Evolutionary conservation across 2,113 vertebrate genomes (phyloP).

Genomic region (Cathartes aura): DNA sequence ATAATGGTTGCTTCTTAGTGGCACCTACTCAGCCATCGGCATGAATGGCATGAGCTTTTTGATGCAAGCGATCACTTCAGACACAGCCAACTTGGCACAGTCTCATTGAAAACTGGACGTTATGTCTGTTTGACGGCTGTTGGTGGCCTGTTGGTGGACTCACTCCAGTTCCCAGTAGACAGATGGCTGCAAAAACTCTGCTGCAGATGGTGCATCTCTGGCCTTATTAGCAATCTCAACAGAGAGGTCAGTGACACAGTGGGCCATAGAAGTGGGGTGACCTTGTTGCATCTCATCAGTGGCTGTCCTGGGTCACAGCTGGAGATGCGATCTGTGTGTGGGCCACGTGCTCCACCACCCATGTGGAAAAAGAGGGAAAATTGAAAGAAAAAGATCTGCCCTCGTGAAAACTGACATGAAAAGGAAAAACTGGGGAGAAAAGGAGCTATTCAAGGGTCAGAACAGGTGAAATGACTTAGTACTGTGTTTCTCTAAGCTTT

Average conservation of each 20-base stretch:
- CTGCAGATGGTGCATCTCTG: constrained; percentile 53
- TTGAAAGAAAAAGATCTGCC: background rate
- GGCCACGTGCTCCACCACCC: background rate
- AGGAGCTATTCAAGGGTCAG: background rate
- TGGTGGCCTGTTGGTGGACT: constrained; percentile 61
- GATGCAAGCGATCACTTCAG: background rate
- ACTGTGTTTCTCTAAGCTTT: background rate
- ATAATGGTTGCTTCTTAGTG: background rate
- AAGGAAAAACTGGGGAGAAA: background rate
- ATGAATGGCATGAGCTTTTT: background rate
- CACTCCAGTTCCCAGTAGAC: constrained; percentile 46
- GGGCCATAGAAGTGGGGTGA: background rate
- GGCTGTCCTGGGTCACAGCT: background rate
- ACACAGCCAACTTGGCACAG: constrained; percentile 6
- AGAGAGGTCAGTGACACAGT: constrained; percentile 45
- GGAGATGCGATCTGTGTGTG: background rate
- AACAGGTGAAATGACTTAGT: background rate
- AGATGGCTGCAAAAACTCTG: constrained; percentile 44
- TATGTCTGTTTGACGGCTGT: constrained; percentile 4
- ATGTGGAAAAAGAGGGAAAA: background rate
- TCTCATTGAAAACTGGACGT: background rate
- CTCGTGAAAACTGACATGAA: background rate
- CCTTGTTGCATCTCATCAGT: background rate
- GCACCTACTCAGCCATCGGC: background rate
- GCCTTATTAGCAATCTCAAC: constrained; percentile 12